Evolutionary conservation across 2,888 invertebrate genomes (phyloP).

Genomic region (Acrobeloides nanus): DNA sequence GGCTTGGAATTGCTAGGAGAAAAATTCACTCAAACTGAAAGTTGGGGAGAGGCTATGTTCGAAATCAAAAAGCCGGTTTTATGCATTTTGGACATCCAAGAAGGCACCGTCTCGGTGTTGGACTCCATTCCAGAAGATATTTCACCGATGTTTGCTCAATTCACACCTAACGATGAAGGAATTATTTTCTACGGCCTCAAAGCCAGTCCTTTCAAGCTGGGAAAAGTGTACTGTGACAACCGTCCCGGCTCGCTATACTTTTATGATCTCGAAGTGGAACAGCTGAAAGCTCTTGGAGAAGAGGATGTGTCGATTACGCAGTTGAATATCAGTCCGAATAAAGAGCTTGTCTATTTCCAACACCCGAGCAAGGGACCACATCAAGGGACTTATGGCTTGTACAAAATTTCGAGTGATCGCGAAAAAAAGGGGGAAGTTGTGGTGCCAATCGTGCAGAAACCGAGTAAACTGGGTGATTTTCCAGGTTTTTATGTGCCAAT

Average conservation of each 20-base stretch:
- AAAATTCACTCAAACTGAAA: slow-evolving; percentile 38
- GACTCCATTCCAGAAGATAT: slow-evolving; percentile 29
- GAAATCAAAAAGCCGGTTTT: slow-evolving; percentile 43
- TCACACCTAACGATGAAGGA: slow-evolving; percentile 47
- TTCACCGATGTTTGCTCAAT: slow-evolving; percentile 35
- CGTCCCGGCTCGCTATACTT: slow-evolving; percentile 36
- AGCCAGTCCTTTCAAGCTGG: slow-evolving; percentile 35
- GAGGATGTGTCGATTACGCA: slow-evolving; percentile 21
- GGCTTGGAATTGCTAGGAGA: slow-evolving; percentile 46
- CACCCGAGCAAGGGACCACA: no score
- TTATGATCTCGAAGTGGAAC: slow-evolving; percentile 33
- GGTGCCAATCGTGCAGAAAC: no score
- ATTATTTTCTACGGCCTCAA: slow-evolving; percentile 48
- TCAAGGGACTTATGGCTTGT: no score
- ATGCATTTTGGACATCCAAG: slow-evolving; percentile 38
- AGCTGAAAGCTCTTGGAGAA: slow-evolving; percentile 24
- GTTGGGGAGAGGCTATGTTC: slow-evolving; percentile 45
- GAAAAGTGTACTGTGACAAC: slow-evolving; percentile 45
- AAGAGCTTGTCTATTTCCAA: no score
- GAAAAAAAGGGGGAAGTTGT: no score
- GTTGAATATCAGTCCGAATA: slow-evolving; percentile 36
- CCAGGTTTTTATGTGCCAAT: no score
- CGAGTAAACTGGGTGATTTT: no score
- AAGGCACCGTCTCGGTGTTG: slow-evolving; percentile 30
- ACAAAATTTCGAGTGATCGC: no score